Conservation (phyloP, 2,113 vertebrate species). For the Dicrurus megarhynchus region DNA sequence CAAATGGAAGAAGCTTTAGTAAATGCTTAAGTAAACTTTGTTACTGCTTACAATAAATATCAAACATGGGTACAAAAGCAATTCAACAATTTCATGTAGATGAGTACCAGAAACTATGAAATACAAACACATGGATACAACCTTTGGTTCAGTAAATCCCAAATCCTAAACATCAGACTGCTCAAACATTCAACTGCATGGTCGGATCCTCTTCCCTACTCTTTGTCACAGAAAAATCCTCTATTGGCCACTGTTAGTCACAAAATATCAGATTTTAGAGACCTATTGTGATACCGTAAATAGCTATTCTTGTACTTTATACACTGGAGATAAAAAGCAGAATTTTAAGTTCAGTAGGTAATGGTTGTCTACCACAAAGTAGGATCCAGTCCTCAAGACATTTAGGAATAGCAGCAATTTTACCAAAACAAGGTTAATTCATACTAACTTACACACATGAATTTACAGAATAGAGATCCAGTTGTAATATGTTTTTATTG, state of each 20-base stretch:
- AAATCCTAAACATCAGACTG: background rate
- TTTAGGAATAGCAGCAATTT: background rate
- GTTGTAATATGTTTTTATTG: background rate
- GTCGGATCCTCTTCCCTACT: background rate
- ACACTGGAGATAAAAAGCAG: background rate
- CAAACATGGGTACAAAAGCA: background rate
- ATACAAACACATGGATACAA: background rate
- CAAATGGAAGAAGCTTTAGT: background rate
- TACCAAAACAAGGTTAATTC: background rate
- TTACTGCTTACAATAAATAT: background rate
- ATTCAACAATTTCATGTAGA: background rate
- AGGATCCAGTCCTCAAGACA: background rate
- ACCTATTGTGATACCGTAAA: background rate
- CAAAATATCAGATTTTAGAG: background rate
- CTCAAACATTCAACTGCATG: background rate
- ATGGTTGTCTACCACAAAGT: background rate
- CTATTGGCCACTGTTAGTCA: background rate
- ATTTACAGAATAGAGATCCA: background rate
- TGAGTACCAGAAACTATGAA: background rate
- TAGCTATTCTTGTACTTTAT: background rate
- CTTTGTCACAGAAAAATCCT: background rate
- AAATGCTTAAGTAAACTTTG: background rate
- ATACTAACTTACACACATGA: background rate
- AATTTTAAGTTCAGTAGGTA: background rate
- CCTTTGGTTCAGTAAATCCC: background rate